These are phyloP conservation scores for Dinocampus coccinellae DNA, from an alignment of 2,888 invertebrate species.

Conservation along the genomic window DNA sequence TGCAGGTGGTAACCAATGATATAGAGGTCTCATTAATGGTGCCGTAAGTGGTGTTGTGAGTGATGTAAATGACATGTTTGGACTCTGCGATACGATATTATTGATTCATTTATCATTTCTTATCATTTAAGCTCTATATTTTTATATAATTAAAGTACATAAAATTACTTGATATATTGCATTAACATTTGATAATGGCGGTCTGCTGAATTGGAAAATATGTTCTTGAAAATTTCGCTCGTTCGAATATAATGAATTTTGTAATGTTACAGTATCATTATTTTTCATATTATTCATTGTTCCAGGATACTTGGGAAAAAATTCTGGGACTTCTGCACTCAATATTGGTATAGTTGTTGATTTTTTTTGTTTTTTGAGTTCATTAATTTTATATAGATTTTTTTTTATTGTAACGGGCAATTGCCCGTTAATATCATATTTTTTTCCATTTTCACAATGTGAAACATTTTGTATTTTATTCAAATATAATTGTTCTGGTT, in stretches of 20 bases:
- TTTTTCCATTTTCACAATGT: background rate
- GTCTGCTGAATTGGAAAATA: constrained; percentile 55
- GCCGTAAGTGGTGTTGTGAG: constrained; percentile 49
- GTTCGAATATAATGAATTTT: constrained; percentile 52
- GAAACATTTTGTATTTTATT: background rate
- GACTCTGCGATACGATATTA: constrained; percentile 49
- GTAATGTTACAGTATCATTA: constrained; percentile 47
- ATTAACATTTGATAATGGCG: constrained; percentile 41
- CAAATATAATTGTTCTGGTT: background rate
- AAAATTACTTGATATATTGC: constrained; percentile 57
- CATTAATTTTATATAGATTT: background rate
- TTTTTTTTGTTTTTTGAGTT: background rate
- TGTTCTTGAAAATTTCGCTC: constrained; percentile 59
- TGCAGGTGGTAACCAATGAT: constrained; percentile 60
- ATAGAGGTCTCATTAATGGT: constrained; percentile 51
- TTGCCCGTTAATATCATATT: too few relatives aligned
- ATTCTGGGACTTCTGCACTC: constrained; percentile 63
- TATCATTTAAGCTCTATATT: background rate
- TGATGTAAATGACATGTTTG: constrained; percentile 54
- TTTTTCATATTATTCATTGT: constrained; percentile 26
- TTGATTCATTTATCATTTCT: background rate
- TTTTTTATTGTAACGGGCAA: too few relatives aligned
- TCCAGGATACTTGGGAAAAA: constrained; percentile 58
- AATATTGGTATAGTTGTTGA: constrained; percentile 42
- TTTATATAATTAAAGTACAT: background rate